Percentiles rank a stretch among this genome's conserved stretches.
Evolutionary conservation across 2,797 vertebrate genomes (phyloP).

Genomic region (Notoglanidium macrostoma): DNA sequence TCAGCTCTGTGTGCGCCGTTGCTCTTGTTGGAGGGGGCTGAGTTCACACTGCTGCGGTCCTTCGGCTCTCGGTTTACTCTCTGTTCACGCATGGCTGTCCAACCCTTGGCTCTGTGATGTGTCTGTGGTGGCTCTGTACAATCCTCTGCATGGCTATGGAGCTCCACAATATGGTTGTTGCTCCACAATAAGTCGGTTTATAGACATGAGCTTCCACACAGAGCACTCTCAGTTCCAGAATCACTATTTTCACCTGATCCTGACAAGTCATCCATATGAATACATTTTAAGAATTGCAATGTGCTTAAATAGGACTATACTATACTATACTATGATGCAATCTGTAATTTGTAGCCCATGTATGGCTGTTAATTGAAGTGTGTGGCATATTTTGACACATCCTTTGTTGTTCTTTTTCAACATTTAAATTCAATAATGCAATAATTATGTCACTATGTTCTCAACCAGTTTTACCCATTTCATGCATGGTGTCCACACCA

Average conservation of each 20-base stretch:
- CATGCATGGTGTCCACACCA: background rate
- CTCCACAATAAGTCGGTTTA: background rate
- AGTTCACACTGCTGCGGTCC: conserved; percentile 10
- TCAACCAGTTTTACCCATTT: background rate
- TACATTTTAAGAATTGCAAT: background rate
- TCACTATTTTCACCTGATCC: background rate
- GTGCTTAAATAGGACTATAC: background rate
- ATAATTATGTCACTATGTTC: background rate
- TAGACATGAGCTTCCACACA: background rate
- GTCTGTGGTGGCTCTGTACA: background rate
- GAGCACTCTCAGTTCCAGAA: conserved; percentile 1
- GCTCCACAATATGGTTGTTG: background rate
- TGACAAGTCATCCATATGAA: background rate
- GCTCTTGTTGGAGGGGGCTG: background rate
- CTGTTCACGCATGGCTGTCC: conserved; percentile 25
- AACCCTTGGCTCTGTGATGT: conserved; percentile 31
- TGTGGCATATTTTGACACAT: background rate
- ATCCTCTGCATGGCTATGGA: conserved; percentile 1
- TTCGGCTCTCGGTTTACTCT: conserved; percentile 11
- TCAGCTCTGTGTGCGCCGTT: background rate
- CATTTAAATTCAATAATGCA: background rate
- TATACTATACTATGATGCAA: background rate
- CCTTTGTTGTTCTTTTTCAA: background rate
- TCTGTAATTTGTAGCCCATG: background rate
- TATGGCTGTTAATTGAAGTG: background rate